Base-by-base conservation (phyloP, 2,113 vertebrate species). In the Romanogobio albipinnatus region DNA sequence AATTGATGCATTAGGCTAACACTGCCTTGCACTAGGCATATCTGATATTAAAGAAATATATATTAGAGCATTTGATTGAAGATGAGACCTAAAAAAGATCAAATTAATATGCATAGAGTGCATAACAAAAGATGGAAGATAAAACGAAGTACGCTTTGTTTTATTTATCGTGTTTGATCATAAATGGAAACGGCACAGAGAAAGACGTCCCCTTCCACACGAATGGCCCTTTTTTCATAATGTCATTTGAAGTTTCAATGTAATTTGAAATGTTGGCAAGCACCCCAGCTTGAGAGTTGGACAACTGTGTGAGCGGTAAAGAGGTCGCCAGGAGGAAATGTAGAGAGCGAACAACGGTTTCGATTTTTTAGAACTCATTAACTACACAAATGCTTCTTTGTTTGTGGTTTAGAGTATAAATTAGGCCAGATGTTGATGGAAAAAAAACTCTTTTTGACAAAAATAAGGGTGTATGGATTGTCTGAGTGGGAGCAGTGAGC, bases 381-480 rank as follows among this genome's bases (percentile, higher is more conserved):
- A 75, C 29, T 83, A 76, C 51, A 74, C 47, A 85, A 36, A 78
- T 86, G 81, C 74, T 43, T 53, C 64, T 56, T 39, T 61, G 14
- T 71, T 76, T 36, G 26, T 53, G 56, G 29, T 75, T 85, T 45
- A 49, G 26, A 43, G 1, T 22, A 24, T 10, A 58, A 64, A 19
- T 36, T 29, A 59, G 64, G 19, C 24, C n/a, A 49, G 24, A 33
- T 5, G 51, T 70, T 76, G 76, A 53, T 84, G 76, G 73, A 74
- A 83, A 79, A 24, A 68, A 24, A 68, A 51, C 14, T 17, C 51
- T 62, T 84, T 86, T 86, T 61, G 43, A 53, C 78, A 39, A 74
- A 73, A 85, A 90, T 78, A 49, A 59, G 61, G 22, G 43, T 22
- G 22, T 81, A 87, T 82, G 45, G 84, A 89, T 83, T 76, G 33